Evolutionary conservation across 2,113 vertebrate genomes (phyloP), one percentile per base, ranked within the genome.

Genomic region (Emberiza fucata): DNA sequence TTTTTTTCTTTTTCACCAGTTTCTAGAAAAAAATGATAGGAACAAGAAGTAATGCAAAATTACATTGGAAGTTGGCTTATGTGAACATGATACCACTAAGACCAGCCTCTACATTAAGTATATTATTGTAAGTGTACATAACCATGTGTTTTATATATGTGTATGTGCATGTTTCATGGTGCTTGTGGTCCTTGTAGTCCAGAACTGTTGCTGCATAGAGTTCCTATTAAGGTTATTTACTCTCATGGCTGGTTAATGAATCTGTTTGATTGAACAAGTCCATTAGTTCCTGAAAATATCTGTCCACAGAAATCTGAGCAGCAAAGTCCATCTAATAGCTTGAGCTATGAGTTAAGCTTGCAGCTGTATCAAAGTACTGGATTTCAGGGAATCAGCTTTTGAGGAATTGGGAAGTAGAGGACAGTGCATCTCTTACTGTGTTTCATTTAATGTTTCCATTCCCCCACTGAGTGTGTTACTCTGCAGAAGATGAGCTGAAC

Each of bases 371-470:
- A 8, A 50, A 60, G 48, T 64, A 39, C 73, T 51, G 59, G 16
- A 35, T 92, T 87, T 93, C 75, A 56, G 50, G 45, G 64, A n/a
- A 39, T 72, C 2, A 1, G 44, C 66, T 89, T 72, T 66, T 87
- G 84, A 91, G 78, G 70, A 72, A 57, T 3, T 0, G 0, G 12
- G 35, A 17, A 70, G 27, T 19, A 44, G 53, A 76, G 54, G 54
- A 39, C 0, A 0, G 6, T 60, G 16, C 5, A 1, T 76, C 42
- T 57, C 57, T 72, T 90, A 18, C 37, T 0, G 3, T 61, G 6
- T 59, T 92, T 54, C 4, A 1, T 72, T 75, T 47, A 14, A 27
- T n/a, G 14, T 39, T 79, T 61, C 37, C 29, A 2, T 53, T 16
- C 4, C 2, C 57, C n/a, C 60, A 5, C 28, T 56, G 15, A 83